Evolutionary conservation across 2,113 vertebrate genomes (phyloP).

Genomic region (Calyptommatus sinebrachiatus): DNA sequence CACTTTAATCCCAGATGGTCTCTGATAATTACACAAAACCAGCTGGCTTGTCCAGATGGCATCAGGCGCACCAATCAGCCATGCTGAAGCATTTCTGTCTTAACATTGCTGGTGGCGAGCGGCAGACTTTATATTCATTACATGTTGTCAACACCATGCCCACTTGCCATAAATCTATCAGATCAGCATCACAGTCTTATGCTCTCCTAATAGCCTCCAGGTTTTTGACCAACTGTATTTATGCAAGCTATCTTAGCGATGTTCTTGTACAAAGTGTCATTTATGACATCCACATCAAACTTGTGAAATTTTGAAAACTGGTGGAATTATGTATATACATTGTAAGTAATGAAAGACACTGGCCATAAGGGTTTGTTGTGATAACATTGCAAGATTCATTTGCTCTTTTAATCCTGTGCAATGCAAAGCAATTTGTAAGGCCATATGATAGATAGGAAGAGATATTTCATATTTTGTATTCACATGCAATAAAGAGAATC

Average conservation of each 20-base stretch:
- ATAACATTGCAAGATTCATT: too few species aligned
- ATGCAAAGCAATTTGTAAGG: neutral
- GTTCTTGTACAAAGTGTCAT: neutral
- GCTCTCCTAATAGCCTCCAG: neutral
- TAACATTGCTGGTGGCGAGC: neutral
- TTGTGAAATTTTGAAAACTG: neutral
- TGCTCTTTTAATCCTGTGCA: neutral
- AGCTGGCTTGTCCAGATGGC: constrained; percentile 30
- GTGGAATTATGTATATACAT: neutral
- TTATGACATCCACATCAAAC: neutral
- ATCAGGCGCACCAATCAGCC: constrained; percentile 10
- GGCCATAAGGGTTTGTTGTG: neutral
- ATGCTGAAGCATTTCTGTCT: constrained; percentile 11
- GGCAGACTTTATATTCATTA: neutral
- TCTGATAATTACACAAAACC: constrained; percentile 13
- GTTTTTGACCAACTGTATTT: neutral
- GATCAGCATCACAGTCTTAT: neutral
- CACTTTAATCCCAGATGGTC: constrained; percentile 23
- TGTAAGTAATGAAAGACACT: neutral
- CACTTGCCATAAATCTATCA: constrained; percentile 2
- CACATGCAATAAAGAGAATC: too few species aligned
- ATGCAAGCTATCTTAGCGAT: neutral
- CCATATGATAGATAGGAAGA: neutral
- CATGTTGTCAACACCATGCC: neutral
- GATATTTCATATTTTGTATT: neutral